Percentiles rank a stretch among this genome's conserved stretches.
Evolutionary conservation across 1,140 invertebrate genomes (phyloP).

Genomic region (Drosophila ambigua): DNA sequence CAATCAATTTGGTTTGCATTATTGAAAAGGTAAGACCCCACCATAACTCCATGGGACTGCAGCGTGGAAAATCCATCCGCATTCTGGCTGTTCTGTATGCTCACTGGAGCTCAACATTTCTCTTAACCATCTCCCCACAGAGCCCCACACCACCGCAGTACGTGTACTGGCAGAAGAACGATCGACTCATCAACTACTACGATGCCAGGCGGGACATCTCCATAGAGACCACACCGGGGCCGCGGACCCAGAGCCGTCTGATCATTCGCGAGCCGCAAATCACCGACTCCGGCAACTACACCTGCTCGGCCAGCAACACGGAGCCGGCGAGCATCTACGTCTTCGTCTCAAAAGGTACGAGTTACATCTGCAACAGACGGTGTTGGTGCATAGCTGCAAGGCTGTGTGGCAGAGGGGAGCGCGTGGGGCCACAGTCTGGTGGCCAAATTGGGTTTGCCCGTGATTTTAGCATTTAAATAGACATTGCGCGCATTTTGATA

Average conservation of each 20-base stretch:
- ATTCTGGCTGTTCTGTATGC: no score
- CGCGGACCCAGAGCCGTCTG: constrained; percentile 91
- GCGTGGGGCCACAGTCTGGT: constrained; percentile 29
- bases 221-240: constrained; percentile 93
- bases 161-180: constrained; percentile 96
- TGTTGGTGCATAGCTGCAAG: no score
- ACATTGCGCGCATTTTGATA: constrained; percentile 39
- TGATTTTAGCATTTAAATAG: constrained; percentile 72
- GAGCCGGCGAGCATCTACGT: constrained; percentile 94
- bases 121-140: constrained; percentile 84
- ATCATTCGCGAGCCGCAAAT: constrained; percentile 93
- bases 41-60: neutral
- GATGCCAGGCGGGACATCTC: constrained; percentile 92
- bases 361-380: constrained; percentile 40
- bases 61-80: no score
- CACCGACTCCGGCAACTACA: constrained; percentile 95
- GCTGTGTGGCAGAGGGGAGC: constrained; percentile 29
- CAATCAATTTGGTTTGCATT: constrained; percentile 95
- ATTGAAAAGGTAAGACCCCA: constrained; percentile 92
- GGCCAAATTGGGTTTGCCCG: constrained; percentile 48
- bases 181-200: constrained; percentile 96
- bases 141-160: constrained; percentile 94
- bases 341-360: constrained; percentile 94
- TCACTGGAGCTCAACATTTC: constrained; percentile 3
- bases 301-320: constrained; percentile 94